Evolutionary conservation across 2,888 invertebrate species (phyloP).

Genomic region (Reticulitermes lucifugus): DNA sequence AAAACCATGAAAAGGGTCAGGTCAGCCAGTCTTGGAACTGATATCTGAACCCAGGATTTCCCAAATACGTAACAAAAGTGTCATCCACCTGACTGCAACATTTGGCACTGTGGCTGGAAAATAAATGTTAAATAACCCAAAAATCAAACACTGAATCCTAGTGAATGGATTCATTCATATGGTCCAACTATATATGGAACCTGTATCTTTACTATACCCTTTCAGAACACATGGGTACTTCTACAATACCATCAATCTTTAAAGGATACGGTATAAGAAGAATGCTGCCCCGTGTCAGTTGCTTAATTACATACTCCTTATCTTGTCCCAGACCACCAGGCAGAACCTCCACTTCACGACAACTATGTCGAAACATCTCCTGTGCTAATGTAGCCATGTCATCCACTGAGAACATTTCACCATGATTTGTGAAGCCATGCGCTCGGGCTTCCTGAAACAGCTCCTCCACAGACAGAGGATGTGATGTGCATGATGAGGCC

Average conservation of each 20-base stretch:
- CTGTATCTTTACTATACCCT: too few relatives aligned
- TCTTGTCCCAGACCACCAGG: slow-evolving; percentile 65
- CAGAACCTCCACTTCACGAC: slow-evolving; percentile 63
- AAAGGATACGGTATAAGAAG: slow-evolving; percentile 75
- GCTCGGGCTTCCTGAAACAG: slow-evolving; percentile 71
- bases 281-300: slow-evolving; percentile 69
- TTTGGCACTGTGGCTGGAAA: too few relatives aligned
- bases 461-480: slow-evolving; percentile 70
- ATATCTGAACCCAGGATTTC: too few relatives aligned
- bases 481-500: slow-evolving; percentile 72
- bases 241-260: neutral
- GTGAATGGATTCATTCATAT: too few relatives aligned
- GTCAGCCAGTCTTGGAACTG: too few relatives aligned
- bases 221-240: too few relatives aligned
- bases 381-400: slow-evolving; percentile 75
- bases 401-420: slow-evolving; percentile 89
- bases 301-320: slow-evolving; percentile 66
- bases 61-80: too few relatives aligned
- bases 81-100: too few relatives aligned
- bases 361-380: slow-evolving; percentile 67
- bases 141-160: too few relatives aligned
- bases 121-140: too few relatives aligned
- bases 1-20: too few relatives aligned
- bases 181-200: too few relatives aligned
- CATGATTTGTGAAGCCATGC: slow-evolving; percentile 79